Base-by-base conservation (phyloP, 2,888 invertebrate genomes). In the Cryptocephalus moraei region DNA sequence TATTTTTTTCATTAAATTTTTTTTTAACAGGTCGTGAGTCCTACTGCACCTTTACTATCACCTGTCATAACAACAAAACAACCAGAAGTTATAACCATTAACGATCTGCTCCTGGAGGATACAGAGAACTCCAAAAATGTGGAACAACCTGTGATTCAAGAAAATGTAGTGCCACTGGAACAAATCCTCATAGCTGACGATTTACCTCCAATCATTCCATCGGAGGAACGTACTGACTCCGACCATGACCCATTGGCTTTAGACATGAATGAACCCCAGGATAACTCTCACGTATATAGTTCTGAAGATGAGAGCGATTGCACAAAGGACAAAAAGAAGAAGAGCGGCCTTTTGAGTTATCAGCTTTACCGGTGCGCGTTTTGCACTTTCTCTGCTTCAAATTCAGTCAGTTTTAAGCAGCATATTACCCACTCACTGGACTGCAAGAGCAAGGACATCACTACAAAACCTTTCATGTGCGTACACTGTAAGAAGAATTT, bases 311-410 rank as follows among this genome's bases (percentile, higher is more conserved):
- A 57, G 36, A 50, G 49, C 40, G 55, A 55, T 31, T 42, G 14
- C 10, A 9, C 13, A 8, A 47, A 51, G 33, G 50, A 47, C 14
- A 49, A 49, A 32, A 12, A 8, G 9, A 43, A 31, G 43, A 39
- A 48, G 39, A 32, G 39, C 44, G 48, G 41, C 11, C 13, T n/a
- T n/a, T 9, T 42, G 31, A 40, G 75, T 9, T 57, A 55, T n/a
- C 65, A 73, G 38, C 62, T 81, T 6, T 80, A 72, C 54, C 69
- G 66, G 39, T 81, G 81, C 59, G 75, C 74, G 1, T 56, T 60
- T 1, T 80, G 80, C 55, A 56, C 58, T 8, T 67, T 63, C 41
- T 55, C 66, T 0, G 69, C 71, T 11, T 60, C 63, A 1, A 68
- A 63, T 9, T 51, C 67, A 0, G 47, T 50, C 0, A 55, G 57